Evolutionary conservation across 2,888 invertebrate species (phyloP), one percentile per base, ranked within the genome.

Genomic region (Exephanes ischioxanthus): DNA sequence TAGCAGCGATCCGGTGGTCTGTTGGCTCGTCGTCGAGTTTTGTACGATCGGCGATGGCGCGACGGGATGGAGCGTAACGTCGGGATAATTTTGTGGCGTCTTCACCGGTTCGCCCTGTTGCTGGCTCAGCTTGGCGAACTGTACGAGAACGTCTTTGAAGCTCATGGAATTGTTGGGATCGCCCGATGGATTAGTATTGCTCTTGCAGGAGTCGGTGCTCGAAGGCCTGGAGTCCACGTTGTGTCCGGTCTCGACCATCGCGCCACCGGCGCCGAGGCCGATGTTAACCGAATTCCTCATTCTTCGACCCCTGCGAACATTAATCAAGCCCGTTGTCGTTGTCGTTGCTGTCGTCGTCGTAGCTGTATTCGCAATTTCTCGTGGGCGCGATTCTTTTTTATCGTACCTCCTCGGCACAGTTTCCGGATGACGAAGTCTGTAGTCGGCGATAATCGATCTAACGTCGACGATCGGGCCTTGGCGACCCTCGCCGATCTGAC

Each of bases 391-490:
- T 33, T 70, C 33, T 67, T 86, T 83, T 63, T 67, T 83, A 80
- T 86, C 85, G 85, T 88, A 93, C 91, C 97, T 95, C 88, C 97
- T 94, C 0, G 97, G 97, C 0, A 97, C 96, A 4, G 96, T 94
- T 88, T 97, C 97, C 0, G 97, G 97, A 94, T 97, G 97, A 87
- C 96, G 95, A 87, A 97, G 96, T 87, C 97, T 95, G 91, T 97
- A 97, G 92, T 97, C 97, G 0, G 97, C 97, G 90, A 97, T 97
- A 80, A 97, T 97, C 4, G 97, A 97, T 92, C 97, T 96, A 0
- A 97, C 97, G 92, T 98, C 97, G 83, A 97, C 96, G n/a, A 97
- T 96, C 0, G 97, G 96, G 0, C 97, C 96, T 91, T 97, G 97
- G 0, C 97, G 95, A 0, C 97, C 97, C 94, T 96, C 96, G 0